Base-by-base conservation (phyloP, 2,113 vertebrate genomes). In the Daubentonia madagascariensis region DNA sequence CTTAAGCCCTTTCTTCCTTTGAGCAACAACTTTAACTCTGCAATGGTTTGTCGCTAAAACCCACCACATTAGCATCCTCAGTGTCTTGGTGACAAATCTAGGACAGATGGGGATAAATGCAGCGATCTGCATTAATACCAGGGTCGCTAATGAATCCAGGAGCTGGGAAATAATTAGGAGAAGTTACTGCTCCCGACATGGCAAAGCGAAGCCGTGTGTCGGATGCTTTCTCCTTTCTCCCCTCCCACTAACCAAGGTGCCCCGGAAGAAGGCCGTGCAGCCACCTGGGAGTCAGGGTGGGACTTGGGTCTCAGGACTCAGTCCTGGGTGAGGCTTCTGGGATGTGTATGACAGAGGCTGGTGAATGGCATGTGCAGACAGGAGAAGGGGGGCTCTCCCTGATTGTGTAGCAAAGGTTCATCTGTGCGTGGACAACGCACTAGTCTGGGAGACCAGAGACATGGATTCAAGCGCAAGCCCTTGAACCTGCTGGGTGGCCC, bases 71-170 rank as follows among this genome's bases (percentile, higher is more conserved):
- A 57, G 48, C 35, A 25, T 88, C 84, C 12, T 63, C 91, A 52
- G 94, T 57, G 94, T 97, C 95, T 97, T 70, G 35, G 79, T 88
- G 98, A 98, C 80, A 85, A 98, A 93, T 92, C 90, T 78, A 94
- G 97, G 96, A 80, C 96, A 93, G 96, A 97, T 94, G 94, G 97
- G 97, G 96, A 96, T 91, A 95, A 97, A 88, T 61, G 25, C 17
- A 87, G 84, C 2, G 0, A 94, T 97, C 79, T 1, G 72, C 63
- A 37, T 95, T 97, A 96, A 97, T 96, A 84, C 92, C 1, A 1
- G 84, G 97, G 97, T 95, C 70, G 85, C 97, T 97, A 96, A 97
- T 96, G 97, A 97, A 96, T 52, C 81, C 43, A 9, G 73, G 72
- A 98, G 52, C 92, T 1, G 43, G 97, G 97, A 95, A 96, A 96